Conservation (phyloP, 1,140 invertebrate genomes). For the Pseudomyrmex pallidus region DNA sequence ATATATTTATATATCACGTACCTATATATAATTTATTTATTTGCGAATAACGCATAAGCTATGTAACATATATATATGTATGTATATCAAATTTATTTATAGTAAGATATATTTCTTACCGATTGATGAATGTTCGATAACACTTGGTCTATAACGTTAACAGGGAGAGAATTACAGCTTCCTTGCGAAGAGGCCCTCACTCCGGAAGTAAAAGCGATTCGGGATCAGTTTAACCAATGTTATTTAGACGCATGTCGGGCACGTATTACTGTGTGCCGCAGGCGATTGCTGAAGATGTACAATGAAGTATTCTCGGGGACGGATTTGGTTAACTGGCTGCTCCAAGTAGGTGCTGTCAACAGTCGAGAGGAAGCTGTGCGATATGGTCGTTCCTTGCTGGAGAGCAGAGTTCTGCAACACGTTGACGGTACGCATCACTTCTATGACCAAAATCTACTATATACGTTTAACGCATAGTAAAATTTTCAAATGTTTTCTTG, state of each 20-base stretch:
- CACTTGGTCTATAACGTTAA: conserved; percentile 46
- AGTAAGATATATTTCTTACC: neutral
- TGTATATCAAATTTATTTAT: neutral
- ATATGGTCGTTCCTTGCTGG: conserved; percentile 93
- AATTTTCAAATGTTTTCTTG: neutral
- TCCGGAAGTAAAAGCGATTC: conserved; percentile 92
- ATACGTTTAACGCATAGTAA: conserved; percentile 86
- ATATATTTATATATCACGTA: neutral
- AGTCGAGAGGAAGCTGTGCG: conserved; percentile 91
- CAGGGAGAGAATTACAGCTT: conserved; percentile 83
- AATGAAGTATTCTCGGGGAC: conserved; percentile 92
- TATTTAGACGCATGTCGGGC: conserved; percentile 92
- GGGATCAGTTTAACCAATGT: conserved; percentile 95
- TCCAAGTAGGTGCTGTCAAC: conserved; percentile 90
- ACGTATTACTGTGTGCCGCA: conserved; percentile 89
- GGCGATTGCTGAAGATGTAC: conserved; percentile 91
- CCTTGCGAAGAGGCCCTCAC: conserved; percentile 91
- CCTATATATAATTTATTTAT: neutral
- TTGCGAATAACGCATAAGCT: neutral
- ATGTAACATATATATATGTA: neutral
- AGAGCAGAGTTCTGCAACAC: conserved; percentile 93
- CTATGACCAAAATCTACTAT: conserved; percentile 89
- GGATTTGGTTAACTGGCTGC: conserved; percentile 94
- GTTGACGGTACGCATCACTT: conserved; percentile 94
- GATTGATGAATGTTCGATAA: conserved; percentile 23